Conservation (phyloP, 2,888 invertebrate genomes). For the Geophilus truncorum region DNA sequence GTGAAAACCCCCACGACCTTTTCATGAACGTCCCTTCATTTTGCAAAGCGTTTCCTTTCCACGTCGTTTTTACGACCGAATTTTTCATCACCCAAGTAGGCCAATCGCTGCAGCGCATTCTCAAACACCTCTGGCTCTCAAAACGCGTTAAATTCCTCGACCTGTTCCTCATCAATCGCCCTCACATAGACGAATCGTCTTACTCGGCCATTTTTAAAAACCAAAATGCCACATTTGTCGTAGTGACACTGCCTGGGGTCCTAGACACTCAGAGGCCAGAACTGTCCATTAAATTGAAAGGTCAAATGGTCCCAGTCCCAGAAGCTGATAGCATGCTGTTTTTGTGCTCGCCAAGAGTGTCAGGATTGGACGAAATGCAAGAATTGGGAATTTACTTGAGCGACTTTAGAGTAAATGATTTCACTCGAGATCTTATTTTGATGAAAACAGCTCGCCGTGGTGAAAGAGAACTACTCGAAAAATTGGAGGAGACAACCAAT, state of each 20-base stretch:
- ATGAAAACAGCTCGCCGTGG: slow-evolving; percentile 40
- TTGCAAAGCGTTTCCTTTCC: slow-evolving; percentile 42
- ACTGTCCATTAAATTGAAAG: slow-evolving; percentile 36
- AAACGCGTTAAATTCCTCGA: slow-evolving; percentile 39
- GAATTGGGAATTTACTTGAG: slow-evolving; percentile 40
- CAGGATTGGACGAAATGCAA: slow-evolving; percentile 40
- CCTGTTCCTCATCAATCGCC: slow-evolving; percentile 40
- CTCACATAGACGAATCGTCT: slow-evolving; percentile 39
- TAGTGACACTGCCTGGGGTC: slow-evolving; percentile 22
- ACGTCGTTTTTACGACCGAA: slow-evolving; percentile 40
- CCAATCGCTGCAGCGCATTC: slow-evolving; percentile 34
- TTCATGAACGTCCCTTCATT: slow-evolving; percentile 37
- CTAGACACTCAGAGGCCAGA: neutral
- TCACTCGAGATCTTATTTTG: slow-evolving; percentile 42
- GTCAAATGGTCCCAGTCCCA: slow-evolving; percentile 42
- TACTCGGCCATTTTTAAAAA: slow-evolving; percentile 41
- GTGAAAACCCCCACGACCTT: slow-evolving; percentile 37
- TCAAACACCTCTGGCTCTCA: slow-evolving; percentile 14
- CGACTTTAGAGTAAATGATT: slow-evolving; percentile 43
- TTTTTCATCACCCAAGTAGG: slow-evolving; percentile 38
- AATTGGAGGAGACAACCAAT: slow-evolving; percentile 43
- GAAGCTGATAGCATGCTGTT: slow-evolving; percentile 42
- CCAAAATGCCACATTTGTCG: slow-evolving; percentile 39
- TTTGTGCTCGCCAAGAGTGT: slow-evolving; percentile 42
- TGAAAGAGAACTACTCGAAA: slow-evolving; percentile 42